A percentile compares a stretch with the other conserved stretches of the same genome.
Conservation (phyloP, 2,888 invertebrate genomes). For the Aradus depressus region DNA sequence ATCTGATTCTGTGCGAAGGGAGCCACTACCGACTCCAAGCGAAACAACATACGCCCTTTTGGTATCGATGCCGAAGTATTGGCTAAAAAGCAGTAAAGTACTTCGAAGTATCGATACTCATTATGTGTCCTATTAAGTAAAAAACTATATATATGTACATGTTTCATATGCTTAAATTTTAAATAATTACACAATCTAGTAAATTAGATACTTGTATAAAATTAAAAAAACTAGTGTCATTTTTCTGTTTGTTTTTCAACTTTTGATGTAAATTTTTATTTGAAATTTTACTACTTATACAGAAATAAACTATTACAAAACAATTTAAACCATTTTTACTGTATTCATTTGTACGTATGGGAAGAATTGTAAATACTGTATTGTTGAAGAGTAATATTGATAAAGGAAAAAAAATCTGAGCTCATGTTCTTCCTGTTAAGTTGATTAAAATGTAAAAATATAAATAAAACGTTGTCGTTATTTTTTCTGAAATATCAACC, state of each 20-base stretch:
- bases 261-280: constrained; percentile 9
- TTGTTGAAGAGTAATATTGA: too few species aligned
- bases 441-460: constrained; percentile 24
- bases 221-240: constrained; percentile 2
- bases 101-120: too few species aligned
- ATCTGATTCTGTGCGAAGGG: too few species aligned
- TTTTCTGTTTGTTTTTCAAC: constrained; percentile 5
- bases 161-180: constrained; percentile 11
- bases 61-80: too few species aligned
- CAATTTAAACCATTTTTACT: constrained; percentile 14
- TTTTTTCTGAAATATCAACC: too few species aligned
- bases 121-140: too few species aligned
- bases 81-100: too few species aligned
- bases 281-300: not conserved
- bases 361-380: constrained; percentile 20
- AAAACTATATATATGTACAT: too few species aligned
- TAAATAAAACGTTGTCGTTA: too few species aligned
- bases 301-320: constrained; percentile 8
- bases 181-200: constrained; percentile 11
- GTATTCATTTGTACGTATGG: constrained; percentile 13
- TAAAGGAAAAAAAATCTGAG: too few species aligned
- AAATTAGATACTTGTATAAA: not conserved
- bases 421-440: constrained; percentile 27
- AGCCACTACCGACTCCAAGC: too few species aligned
- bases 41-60: too few species aligned